Evolutionary conservation across 2,113 vertebrate species (phyloP), one percentile per base, ranked within the genome.

Genomic region (Paradoxurus hermaphroditus): DNA sequence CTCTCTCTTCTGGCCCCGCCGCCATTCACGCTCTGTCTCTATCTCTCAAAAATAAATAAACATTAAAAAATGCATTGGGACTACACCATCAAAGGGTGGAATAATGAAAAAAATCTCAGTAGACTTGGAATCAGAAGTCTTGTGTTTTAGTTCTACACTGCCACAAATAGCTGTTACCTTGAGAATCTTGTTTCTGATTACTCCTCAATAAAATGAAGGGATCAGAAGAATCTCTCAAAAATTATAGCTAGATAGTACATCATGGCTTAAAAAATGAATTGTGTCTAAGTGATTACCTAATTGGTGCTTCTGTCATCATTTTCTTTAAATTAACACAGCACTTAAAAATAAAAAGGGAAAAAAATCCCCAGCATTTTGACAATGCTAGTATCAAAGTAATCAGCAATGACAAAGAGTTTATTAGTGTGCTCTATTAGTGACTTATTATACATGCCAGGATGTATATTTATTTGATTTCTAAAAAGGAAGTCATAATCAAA

Each of bases 341-440:
- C 25, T 77, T 46, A 5, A 9, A 73, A 75, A 73, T 27, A 36
- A 9, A 7, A 8, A 15, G 65, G 65, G 62, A 84, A 84, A 93
- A n/a, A 72, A 84, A 84, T 92, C 27, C 44, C 16, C n/a, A 53
- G 65, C 5, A 23, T 39, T 94, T 95, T 97, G 46, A 95, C 44
- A n/a, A 89, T 44, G 12, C 7, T 56, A 29, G 14, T 31, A 65
- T 87, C 39, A 79, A 44, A 96, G 36, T 31, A 63, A 93, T 85
- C 41, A 68, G 59, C 25, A 93, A 49, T 59, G 44, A 51, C 27
- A 16, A 65, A 70, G 51, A 86, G 90, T 59, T 36, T 81, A 41
- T n/a, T 31, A n/a, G 23, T 73, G 3, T 62, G 9, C 16, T 91
- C 1, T 41, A 34, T 34, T 39, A 68, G 25, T 67, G 49, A 63